Percentiles rank a stretch among this genome's conserved stretches.
phyloP scores from a whole-genome alignment of 2,888 invertebrate genomes.

The Baronia brevicornis region DNA sequence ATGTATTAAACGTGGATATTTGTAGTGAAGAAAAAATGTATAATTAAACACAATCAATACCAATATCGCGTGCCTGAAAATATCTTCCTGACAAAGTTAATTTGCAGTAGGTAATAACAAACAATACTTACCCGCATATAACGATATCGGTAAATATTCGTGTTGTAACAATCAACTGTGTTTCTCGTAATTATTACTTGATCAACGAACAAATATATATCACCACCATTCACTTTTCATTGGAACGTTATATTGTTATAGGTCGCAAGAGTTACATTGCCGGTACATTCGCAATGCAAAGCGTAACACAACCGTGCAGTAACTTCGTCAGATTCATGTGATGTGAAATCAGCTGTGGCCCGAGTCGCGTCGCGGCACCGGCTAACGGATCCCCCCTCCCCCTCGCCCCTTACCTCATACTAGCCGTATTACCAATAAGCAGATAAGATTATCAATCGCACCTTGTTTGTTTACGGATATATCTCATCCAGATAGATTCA shows the following conservation, averaged over 20 bases:
- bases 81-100: slow-evolving; percentile 1
- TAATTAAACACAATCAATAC: too few relatives aligned
- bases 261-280: slow-evolving; percentile 29
- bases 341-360: slow-evolving; percentile 72
- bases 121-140: slow-evolving; percentile 16
- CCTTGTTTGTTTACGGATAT: slow-evolving; percentile 49
- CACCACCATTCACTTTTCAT: slow-evolving; percentile 21
- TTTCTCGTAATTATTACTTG: slow-evolving; percentile 1
- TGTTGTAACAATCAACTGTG: slow-evolving; percentile 6
- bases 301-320: slow-evolving; percentile 38
- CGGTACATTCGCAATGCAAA: too few relatives aligned
- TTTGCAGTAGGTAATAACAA: slow-evolving; percentile 7
- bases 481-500: slow-evolving; percentile 13
- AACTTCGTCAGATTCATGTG: slow-evolving; percentile 34
- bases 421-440: slow-evolving; percentile 38
- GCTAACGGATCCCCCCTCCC: slow-evolving; percentile 39
- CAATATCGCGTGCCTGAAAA: too few relatives aligned
- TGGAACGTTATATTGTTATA: slow-evolving; percentile 18
- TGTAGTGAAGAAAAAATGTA: too few relatives aligned
- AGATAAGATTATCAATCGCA: slow-evolving; percentile 38
- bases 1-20: too few relatives aligned
- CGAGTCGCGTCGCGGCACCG: slow-evolving; percentile 22
- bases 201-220: slow-evolving; percentile 11
- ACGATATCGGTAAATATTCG: slow-evolving; percentile 11
- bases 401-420: slow-evolving; percentile 25